phyloP scores from a whole-genome alignment of 1,140 invertebrate species.

The Trichogramma pretiosum region DNA sequence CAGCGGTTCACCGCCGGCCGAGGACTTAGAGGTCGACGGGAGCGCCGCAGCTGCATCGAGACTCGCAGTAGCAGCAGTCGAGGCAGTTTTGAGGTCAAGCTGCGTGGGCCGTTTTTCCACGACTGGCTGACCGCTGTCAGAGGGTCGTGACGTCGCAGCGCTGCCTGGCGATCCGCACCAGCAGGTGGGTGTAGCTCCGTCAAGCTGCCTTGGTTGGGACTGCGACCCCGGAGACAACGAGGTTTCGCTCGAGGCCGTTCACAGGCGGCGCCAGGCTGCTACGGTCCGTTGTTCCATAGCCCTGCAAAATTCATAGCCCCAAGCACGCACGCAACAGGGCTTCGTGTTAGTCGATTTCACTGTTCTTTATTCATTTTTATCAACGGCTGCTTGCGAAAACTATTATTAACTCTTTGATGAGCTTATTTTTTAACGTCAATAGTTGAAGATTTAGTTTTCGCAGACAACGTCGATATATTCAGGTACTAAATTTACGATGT shows the following conservation, averaged over 20 bases:
- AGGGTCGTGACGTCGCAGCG: constrained; percentile 42
- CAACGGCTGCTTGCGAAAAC: no score
- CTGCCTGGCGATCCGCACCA: constrained; percentile 43
- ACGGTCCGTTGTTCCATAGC: constrained; percentile 37
- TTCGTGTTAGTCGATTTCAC: no score
- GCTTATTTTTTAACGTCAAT: no score
- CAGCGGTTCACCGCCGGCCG: not conserved
- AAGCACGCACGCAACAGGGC: no score
- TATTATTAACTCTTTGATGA: no score
- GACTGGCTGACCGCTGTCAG: constrained; percentile 34
- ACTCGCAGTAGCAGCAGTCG: no score
- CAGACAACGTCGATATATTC: no score
- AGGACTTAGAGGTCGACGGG: constrained; percentile 24
- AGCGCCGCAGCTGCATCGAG: no score
- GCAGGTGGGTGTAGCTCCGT: constrained; percentile 46
- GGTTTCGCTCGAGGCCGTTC: constrained; percentile 38
- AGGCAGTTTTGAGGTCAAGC: constrained; percentile 37
- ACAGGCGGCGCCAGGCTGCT: constrained; percentile 36
- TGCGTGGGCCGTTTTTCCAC: constrained; percentile 32
- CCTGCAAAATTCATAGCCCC: constrained; percentile 28
- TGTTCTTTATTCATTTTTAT: no score
- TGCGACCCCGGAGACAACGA: constrained; percentile 46
- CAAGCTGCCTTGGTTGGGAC: constrained; percentile 47
- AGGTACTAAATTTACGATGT: no score
- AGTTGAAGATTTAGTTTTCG: no score